Evolutionary conservation across 1,140 invertebrate species (phyloP).

Genomic region (Polypedilum vanderplanki): DNA sequence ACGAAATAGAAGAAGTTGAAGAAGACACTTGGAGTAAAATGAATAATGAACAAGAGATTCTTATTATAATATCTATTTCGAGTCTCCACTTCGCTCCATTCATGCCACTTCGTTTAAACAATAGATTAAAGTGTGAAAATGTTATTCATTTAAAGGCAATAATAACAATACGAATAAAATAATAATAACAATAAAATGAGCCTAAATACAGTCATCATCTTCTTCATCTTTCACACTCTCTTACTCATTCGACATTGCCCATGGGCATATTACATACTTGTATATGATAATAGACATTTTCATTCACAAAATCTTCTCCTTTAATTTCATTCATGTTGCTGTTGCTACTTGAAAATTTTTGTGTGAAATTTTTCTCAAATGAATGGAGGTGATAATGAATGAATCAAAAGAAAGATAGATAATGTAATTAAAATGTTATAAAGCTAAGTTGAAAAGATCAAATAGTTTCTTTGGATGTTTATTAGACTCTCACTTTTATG

Average conservation of each 20-base stretch:
- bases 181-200: background rate
- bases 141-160: background rate
- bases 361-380: background rate
- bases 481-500: too few relatives aligned
- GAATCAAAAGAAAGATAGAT: too few relatives aligned
- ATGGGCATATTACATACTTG: background rate
- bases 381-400: too few relatives aligned
- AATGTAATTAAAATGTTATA: too few relatives aligned
- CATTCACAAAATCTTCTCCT: background rate
- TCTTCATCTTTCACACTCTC: background rate
- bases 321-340: background rate
- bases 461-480: too few relatives aligned
- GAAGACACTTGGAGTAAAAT: background rate
- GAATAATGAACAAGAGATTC: background rate
- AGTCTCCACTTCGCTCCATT: background rate
- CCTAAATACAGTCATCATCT: slow-evolving; percentile 18
- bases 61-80: background rate
- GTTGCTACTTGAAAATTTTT: background rate
- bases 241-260: too few relatives aligned
- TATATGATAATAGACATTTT: background rate
- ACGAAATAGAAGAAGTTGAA: background rate
- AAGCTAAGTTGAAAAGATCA: too few relatives aligned
- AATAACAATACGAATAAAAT: background rate
- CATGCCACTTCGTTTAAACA: background rate
- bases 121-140: slow-evolving; percentile 27